Base-by-base conservation (phyloP, 2,113 vertebrate species). In the Lasiurus cinereus region DNA sequence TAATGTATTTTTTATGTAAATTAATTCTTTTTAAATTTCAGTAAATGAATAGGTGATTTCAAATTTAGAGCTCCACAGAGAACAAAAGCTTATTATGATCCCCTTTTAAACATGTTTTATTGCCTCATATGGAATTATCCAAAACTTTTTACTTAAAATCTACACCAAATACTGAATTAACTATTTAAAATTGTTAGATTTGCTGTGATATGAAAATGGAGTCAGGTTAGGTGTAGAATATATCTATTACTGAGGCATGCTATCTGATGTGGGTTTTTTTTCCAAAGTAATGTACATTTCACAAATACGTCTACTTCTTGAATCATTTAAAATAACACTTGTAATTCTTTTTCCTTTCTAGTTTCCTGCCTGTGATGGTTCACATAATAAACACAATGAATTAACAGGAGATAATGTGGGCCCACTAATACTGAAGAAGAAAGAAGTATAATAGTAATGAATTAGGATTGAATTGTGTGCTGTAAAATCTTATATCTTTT, bases 291-390 rank as follows among this genome's bases (percentile, higher is more conserved):
- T 87, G 0, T 56, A 8, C 14, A 73, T 66, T 86, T 94, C 48
- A 91, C 27, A 79, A 22, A 39, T 90, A 62, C 86, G 91, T 93
- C 82, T 85, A 76, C 67, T 69, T 90, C 21, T 6, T 90, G 29
- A 93, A 27, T 91, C 66, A 50, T 90, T 92, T 29, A 36, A 77
- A 93, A 50, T 96, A 90, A 96, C n/a, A 97, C 4, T 5, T 93
- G 13, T 94, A 92, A 3, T 97, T 97, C 83, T 98, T 98, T 91
- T 98, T 98, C 97, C 97, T 83, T 99, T 98, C 87, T 97, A 99
- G 99, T 99, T 99, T 98, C 99, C 99, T 90, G 99, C 99, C 97
- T 99, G 99, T 95, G 99, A 99, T 94, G 99, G 99, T 96, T 99
- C 99, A 24, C 99, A 99, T 98, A 99, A 99, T 98, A 99, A 99